A percentile compares a stretch with the other conserved stretches of the same genome.
Evolutionary conservation across 2,797 vertebrate species (phyloP).

Genomic region (Chromobotia macracanthus): DNA sequence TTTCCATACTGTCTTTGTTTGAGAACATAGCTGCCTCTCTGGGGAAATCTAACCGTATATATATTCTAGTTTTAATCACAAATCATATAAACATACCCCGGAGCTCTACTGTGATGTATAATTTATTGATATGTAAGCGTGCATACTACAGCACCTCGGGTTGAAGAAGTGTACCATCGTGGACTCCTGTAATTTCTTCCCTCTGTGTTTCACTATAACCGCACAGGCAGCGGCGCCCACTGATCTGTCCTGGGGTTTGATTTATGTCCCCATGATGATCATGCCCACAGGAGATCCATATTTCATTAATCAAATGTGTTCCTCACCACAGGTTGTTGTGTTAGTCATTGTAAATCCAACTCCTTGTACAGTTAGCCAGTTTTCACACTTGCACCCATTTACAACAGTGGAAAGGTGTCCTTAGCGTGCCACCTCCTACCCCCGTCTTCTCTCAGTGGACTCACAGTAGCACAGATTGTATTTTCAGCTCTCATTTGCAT

Average conservation of each 20-base stretch:
- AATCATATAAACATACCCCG: constrained; percentile 27
- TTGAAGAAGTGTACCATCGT: not conserved
- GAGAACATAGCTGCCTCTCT: constrained; percentile 11
- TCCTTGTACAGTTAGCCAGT: not conserved
- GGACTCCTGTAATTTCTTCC: constrained; percentile 25
- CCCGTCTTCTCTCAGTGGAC: not conserved
- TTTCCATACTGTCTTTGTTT: constrained; percentile 11
- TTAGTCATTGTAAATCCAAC: constrained; percentile 36
- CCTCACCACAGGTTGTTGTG: constrained; percentile 33
- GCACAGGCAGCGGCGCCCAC: not conserved
- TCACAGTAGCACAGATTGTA: not conserved
- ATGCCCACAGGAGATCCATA: constrained; percentile 50
- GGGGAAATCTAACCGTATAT: not conserved
- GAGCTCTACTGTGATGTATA: constrained; percentile 6
- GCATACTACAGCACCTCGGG: constrained; percentile 14
- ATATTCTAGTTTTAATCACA: constrained; percentile 21
- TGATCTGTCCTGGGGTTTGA: constrained; percentile 40
- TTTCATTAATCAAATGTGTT: constrained; percentile 58
- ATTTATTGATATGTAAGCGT: constrained; percentile 26
- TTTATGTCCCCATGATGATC: constrained; percentile 43
- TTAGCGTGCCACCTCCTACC: constrained; percentile 8
- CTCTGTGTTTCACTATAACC: constrained; percentile 22
- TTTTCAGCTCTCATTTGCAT: constrained; percentile 42
- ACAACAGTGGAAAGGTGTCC: not conserved
- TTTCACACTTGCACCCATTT: not conserved